These are phyloP conservation scores for Hydrotaea diabolus DNA, from an alignment of 2,888 invertebrate genomes.

Conservation along the genomic window DNA sequence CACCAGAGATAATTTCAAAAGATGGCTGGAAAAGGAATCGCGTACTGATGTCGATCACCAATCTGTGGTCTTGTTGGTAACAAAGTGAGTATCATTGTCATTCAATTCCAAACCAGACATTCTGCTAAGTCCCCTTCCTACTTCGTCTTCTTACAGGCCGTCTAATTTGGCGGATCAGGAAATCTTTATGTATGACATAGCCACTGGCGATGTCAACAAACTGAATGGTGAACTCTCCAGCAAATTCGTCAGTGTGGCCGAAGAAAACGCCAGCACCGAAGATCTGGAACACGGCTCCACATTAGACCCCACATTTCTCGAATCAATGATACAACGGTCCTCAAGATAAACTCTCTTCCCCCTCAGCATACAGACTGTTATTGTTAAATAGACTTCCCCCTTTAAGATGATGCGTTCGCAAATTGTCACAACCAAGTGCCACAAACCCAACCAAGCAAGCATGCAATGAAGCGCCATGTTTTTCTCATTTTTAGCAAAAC, in stretches of 20 bases:
- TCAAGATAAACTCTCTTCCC: slow-evolving; percentile 70
- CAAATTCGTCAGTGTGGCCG: slow-evolving; percentile 93
- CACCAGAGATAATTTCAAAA: slow-evolving; percentile 88
- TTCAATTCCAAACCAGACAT: neutral
- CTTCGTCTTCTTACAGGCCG: slow-evolving; percentile 67
- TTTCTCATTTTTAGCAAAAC: slow-evolving; percentile 39
- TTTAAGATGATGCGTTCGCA: slow-evolving; percentile 53
- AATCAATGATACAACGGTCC: slow-evolving; percentile 77
- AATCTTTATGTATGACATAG: slow-evolving; percentile 93
- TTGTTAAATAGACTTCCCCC: slow-evolving; percentile 28
- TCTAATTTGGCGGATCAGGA: slow-evolving; percentile 84
- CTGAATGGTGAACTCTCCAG: slow-evolving; percentile 90
- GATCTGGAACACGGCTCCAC: slow-evolving; percentile 83
- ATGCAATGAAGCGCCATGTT: slow-evolving; percentile 51
- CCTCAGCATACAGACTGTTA: slow-evolving; percentile 50
- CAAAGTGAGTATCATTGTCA: slow-evolving; percentile 85
- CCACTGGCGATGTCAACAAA: slow-evolving; percentile 87
- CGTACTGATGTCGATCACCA: slow-evolving; percentile 88
- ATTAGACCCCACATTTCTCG: slow-evolving; percentile 76
- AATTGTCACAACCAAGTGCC: slow-evolving; percentile 69
- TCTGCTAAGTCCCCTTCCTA: neutral
- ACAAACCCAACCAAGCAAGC: slow-evolving; percentile 63
- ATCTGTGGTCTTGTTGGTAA: slow-evolving; percentile 90
- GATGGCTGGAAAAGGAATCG: slow-evolving; percentile 90
- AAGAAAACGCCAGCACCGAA: slow-evolving; percentile 88